Evolutionary conservation across 2,113 vertebrate genomes (phyloP).

Genomic region (Murina feae): DNA sequence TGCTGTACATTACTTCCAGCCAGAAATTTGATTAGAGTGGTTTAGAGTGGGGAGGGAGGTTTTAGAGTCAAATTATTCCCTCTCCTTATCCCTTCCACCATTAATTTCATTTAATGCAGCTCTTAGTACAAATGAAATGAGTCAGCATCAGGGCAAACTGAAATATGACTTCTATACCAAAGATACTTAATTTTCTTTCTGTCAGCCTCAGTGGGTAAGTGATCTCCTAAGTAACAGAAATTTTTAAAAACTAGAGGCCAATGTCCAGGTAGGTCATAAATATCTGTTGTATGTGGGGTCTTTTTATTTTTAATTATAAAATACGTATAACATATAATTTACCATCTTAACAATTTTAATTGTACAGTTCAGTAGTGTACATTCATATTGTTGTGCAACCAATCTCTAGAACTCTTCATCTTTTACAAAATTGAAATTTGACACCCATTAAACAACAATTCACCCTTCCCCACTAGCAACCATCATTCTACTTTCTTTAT

Average conservation of each 20-base stretch:
- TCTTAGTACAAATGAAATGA: slow-evolving; percentile 62
- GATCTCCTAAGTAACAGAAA: slow-evolving; percentile 14
- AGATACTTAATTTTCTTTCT: slow-evolving; percentile 39
- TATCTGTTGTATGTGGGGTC: not conserved
- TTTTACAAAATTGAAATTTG: not conserved
- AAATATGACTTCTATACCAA: slow-evolving; percentile 42
- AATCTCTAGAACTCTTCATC: not conserved
- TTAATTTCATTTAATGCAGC: slow-evolving; percentile 57
- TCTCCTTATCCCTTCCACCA: not conserved
- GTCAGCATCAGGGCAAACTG: slow-evolving; percentile 42
- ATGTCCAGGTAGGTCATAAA: not conserved
- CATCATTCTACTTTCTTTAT: not conserved
- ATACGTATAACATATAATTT: not conserved
- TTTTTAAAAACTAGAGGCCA: not conserved
- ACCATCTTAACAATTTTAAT: not conserved
- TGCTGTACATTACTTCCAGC: not conserved
- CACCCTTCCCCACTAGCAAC: not conserved
- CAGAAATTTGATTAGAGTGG: slow-evolving; percentile 58
- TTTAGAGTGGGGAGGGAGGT: not conserved
- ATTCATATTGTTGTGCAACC: not conserved
- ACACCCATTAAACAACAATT: not conserved
- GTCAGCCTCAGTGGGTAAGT: not conserved
- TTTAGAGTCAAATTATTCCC: slow-evolving; percentile 45
- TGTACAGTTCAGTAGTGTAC: not conserved
- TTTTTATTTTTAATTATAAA: slow-evolving; percentile 24